Evolutionary conservation across 1,140 invertebrate genomes (phyloP), one percentile per base, ranked within the genome.

Genomic region (Yoshiicerus persimilis): DNA sequence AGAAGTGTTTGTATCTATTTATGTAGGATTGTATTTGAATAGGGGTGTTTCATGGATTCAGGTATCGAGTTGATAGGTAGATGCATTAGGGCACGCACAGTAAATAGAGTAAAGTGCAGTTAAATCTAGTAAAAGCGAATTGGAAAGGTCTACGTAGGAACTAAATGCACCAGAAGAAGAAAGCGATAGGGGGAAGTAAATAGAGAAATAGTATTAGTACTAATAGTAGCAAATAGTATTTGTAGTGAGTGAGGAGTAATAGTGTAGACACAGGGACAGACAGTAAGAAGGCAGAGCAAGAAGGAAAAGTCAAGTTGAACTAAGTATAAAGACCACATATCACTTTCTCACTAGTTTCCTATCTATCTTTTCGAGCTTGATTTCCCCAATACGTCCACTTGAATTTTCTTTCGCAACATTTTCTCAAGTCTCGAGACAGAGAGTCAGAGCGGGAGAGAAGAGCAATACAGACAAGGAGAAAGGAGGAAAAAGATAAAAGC

Each of bases 301-400:
- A 80, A 36, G 32, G 75, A 36, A 34, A 80, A 80, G 75, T 80
- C 75, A 80, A 80, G 75, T 80, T 80, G 32, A n/a, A 80, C 75
- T 80, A 56, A 56, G 47, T 56, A 80, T 80, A 80, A 32, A 80
- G 75, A 80, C 75, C 75, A 80, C 75, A 80, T 80, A 80, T 80
- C 75, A 80, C 75, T 80, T 80, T 80, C 75, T 80, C 75, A 80
- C 75, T 80, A 80, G 32, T 36, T 80, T 80, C 75, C 75, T 80
- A 80, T 80, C 75, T 80, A 80, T 80, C 75, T 80, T 80, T 80
- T 80, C 32, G 75, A 80, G 75, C 75, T 80, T 80, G 75, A 80
- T 80, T 80, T 80, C 75, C 32, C 32, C 75, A 80, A 80, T 80
- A 80, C 75, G 75, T 80, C 75, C 75, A 80, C 75, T 80, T 80